phyloP scores from a whole-genome alignment of 2,888 invertebrate genomes.

The Malacosoma neustria region DNA sequence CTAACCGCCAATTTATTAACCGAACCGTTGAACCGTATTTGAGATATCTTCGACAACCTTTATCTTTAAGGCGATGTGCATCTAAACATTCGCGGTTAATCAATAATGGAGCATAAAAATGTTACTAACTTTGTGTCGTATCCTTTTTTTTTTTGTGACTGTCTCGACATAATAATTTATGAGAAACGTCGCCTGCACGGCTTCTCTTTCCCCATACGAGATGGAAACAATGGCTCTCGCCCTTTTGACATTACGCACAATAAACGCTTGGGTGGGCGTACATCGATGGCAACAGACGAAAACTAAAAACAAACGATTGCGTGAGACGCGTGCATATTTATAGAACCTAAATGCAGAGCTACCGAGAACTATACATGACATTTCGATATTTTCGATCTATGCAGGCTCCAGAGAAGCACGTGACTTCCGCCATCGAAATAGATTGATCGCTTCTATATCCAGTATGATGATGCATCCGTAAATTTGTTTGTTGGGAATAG shows the following conservation, averaged over 20 bases:
- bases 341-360: slow-evolving; percentile 50
- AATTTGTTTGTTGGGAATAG: too few relatives aligned
- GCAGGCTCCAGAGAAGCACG: slow-evolving; percentile 38
- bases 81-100: slow-evolving; percentile 5
- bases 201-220: slow-evolving; percentile 23
- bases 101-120: slow-evolving; percentile 7
- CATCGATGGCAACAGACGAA: slow-evolving; percentile 22
- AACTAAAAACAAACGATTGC: slow-evolving; percentile 19
- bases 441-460: slow-evolving; percentile 32
- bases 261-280: slow-evolving; percentile 48
- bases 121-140: slow-evolving; percentile 10
- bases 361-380: too few relatives aligned
- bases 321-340: slow-evolving; percentile 43
- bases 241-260: slow-evolving; percentile 35
- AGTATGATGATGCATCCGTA: too few relatives aligned
- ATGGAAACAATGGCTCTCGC: slow-evolving; percentile 40
- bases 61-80: background rate
- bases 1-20: slow-evolving; percentile 34
- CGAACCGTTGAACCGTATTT: slow-evolving; percentile 27
- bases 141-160: slow-evolving; percentile 6
- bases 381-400: slow-evolving; percentile 55
- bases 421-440: slow-evolving; percentile 63
- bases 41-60: slow-evolving; percentile 10
- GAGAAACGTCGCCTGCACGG: slow-evolving; percentile 38
- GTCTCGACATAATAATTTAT: slow-evolving; percentile 23